Evolutionary conservation across 2,113 vertebrate genomes (phyloP).

Genomic region (Noctilio leporinus): DNA sequence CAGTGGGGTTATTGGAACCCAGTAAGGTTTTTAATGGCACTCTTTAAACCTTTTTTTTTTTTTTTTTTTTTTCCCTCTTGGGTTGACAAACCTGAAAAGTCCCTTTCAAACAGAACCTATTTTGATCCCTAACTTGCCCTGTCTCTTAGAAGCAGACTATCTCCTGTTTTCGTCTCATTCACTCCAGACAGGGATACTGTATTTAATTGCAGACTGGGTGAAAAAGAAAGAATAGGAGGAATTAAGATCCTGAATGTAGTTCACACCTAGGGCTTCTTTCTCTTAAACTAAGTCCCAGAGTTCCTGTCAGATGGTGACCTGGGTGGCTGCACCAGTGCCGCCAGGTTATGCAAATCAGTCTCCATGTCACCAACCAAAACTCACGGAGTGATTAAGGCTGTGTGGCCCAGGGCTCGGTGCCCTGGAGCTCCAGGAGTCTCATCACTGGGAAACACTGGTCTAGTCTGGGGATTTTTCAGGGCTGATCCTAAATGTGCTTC

Average conservation of each 20-base stretch:
- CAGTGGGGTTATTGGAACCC: not conserved
- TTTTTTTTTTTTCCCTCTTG: not conserved
- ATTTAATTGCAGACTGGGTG: not conserved
- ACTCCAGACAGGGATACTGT: not conserved
- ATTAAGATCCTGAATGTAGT: not conserved
- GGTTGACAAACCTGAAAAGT: conserved; percentile 34
- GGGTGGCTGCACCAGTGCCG: not conserved
- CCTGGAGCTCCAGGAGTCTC: not conserved
- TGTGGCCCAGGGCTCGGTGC: not conserved
- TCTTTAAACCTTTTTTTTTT: not conserved
- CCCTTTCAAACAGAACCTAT: not conserved
- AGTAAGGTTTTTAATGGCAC: not conserved
- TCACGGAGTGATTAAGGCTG: not conserved
- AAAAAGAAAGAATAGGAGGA: not conserved
- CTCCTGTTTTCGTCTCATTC: not conserved
- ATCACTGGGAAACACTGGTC: not conserved
- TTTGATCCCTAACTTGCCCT: not conserved
- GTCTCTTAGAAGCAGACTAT: not conserved
- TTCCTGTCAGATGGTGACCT: not conserved
- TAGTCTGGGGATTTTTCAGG: not conserved
- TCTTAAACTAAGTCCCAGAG: not conserved
- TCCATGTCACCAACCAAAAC: not conserved
- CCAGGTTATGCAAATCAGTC: not conserved
- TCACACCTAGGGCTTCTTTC: not conserved
- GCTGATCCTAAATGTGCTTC: not conserved